Evolutionary conservation across 2,888 invertebrate genomes (phyloP), one percentile per base, ranked within the genome.

Genomic region (Pimpla rufipes): DNA sequence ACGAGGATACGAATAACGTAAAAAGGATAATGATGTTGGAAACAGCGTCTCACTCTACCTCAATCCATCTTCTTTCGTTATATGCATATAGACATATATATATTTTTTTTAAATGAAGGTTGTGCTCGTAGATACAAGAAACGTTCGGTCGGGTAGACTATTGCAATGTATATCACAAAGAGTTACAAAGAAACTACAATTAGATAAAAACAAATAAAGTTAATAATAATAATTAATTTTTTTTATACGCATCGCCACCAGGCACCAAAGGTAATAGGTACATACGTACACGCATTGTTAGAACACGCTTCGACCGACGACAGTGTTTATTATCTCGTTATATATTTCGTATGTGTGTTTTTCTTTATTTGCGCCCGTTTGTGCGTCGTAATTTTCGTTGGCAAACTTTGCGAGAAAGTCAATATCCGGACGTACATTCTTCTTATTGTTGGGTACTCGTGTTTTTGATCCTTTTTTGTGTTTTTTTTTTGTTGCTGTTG

Each of bases 121-220:
- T 89, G 89, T 91, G 91, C 88, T 90, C 90, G 89, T 90, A 88
- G 90, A 91, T 91, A 92, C 90, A 92, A 91, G 90, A 92, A 90
- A 91, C 90, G 89, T 88, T 91, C 89, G 89, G 88, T 92, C 90
- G 89, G 89, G 88, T 91, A 92, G 91, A 93, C 93, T 93, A 93
- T 93, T 93, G 93, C 93, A 93, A 92, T 93, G 91, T 93, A 92
- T 92, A 93, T 93, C 93, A 93, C 93, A 93, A 92, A 92, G 90
- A 92, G 91, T 93, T 92, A 93, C 93, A 92, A 92, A 91, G 92
- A 93, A 92, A 92, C 92, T 93, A 93, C 90, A 91, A 92, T 92
- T 92, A 92, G 90, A 91, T 92, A 92, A 93, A 92, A 93, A 92
- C 91, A 90, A 92, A 91, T 91, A 91, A 90, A 89, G 90, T 90